phyloP scores from a whole-genome alignment of 2,888 invertebrate genomes.

The Sylvicola cinctus region DNA sequence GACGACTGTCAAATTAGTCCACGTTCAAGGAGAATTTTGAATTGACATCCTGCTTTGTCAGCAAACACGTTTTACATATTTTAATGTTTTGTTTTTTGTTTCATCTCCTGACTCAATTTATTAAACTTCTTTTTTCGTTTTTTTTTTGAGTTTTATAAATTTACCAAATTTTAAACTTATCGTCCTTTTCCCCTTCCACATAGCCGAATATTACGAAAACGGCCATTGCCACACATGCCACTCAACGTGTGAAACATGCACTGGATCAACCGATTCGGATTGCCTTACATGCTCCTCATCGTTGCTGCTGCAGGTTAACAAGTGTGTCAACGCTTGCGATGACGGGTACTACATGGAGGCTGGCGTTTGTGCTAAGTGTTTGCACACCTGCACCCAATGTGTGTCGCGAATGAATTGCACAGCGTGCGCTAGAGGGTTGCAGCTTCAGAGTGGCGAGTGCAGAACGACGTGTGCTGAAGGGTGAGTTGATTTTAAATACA shows the following conservation, averaged over 20 bases:
- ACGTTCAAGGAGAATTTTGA: no score
- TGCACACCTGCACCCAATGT: constrained; percentile 60
- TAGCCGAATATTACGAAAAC: constrained; percentile 54
- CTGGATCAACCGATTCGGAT: constrained; percentile 47
- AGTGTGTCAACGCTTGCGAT: constrained; percentile 58
- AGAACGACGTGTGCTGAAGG: constrained; percentile 55
- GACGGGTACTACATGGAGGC: constrained; percentile 52
- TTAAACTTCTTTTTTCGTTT: no score
- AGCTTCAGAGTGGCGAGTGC: constrained; percentile 67
- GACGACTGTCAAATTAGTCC: no score
- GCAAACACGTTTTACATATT: no score
- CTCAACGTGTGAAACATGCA: constrained; percentile 63
- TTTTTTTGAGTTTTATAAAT: no score
- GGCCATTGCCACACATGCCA: constrained; percentile 55
- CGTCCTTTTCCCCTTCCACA: no score
- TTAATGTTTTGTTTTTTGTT: no score
- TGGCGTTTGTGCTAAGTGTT: constrained; percentile 54
- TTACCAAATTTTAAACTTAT: no score
- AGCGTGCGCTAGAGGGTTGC: constrained; percentile 50
- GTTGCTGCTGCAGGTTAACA: constrained; percentile 45
- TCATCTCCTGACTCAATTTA: no score
- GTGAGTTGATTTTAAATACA: constrained; percentile 17
- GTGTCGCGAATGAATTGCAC: constrained; percentile 64
- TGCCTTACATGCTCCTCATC: constrained; percentile 59
- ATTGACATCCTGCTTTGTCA: no score